A percentile compares a stretch with the other conserved stretches of the same genome.
phyloP scores from a whole-genome alignment of 2,113 vertebrate genomes.

The Microcebus tavaratra region DNA sequence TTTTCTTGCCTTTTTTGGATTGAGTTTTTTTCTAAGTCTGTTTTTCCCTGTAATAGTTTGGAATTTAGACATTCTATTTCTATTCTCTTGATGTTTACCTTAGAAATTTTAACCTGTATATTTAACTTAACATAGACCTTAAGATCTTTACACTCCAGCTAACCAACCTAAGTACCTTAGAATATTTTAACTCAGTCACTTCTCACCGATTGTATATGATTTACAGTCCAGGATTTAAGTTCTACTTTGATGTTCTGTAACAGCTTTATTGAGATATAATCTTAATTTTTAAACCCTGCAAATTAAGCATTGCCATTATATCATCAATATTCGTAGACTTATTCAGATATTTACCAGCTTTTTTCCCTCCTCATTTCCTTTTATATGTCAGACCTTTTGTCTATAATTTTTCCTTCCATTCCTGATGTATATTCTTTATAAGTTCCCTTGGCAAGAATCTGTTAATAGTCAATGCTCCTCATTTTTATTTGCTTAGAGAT shows the following conservation, averaged over 20 bases:
- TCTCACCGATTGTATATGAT: not conserved
- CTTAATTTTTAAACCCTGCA: not conserved
- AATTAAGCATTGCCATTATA: not conserved
- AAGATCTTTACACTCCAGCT: not conserved
- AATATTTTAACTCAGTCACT: not conserved
- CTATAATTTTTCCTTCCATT: not conserved
- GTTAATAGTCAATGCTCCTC: not conserved
- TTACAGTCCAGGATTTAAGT: not conserved
- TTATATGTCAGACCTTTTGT: not conserved
- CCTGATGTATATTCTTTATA: not conserved
- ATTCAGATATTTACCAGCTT: not conserved
- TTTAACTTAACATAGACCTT: not conserved
- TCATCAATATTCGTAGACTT: not conserved
- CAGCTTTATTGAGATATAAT: constrained; percentile 2
- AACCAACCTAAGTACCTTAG: not conserved
- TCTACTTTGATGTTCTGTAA: not conserved
- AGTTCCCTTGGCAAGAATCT: not conserved
- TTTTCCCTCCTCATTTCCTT: not conserved
- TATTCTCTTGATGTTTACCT: not conserved
- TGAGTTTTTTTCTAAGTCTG: not conserved
- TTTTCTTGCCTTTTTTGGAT: not conserved
- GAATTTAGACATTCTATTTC: not conserved
- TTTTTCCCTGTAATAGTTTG: not conserved
- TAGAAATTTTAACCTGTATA: not conserved
- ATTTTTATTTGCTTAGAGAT: not conserved